Conservation (phyloP, 35 echinoderm and acorn worm species). For the Holothuria glaberrima region DNA sequence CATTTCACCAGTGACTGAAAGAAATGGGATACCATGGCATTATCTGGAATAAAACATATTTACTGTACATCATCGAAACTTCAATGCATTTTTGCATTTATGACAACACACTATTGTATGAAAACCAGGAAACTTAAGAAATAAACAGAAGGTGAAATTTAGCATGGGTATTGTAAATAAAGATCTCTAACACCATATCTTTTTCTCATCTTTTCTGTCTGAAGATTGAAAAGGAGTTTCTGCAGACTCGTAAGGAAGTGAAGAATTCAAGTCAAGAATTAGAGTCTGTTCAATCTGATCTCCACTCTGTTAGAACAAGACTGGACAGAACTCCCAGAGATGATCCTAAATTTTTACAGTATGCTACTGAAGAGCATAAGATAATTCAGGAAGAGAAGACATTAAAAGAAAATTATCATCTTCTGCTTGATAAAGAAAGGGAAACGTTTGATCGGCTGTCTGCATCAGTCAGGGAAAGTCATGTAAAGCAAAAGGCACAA, state of each 20-base stretch:
- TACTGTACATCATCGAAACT: too few species aligned
- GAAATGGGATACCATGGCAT: too few species aligned
- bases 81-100: too few species aligned
- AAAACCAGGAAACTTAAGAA: too few species aligned
- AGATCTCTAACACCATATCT: too few species aligned
- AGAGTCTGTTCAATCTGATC: constrained; percentile 67
- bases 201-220: neutral
- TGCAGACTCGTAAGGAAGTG: constrained; percentile 65
- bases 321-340: constrained; percentile 89
- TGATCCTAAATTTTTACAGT: constrained; percentile 87
- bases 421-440: constrained; percentile 70
- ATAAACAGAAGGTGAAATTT: too few species aligned
- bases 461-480: constrained; percentile 76
- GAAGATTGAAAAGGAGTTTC: constrained; percentile 80
- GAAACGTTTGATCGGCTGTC: constrained; percentile 70
- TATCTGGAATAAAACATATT: too few species aligned
- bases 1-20: too few species aligned
- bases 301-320: constrained; percentile 74
- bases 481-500: constrained; percentile 84
- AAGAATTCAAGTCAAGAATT: constrained; percentile 71
- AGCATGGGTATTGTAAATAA: too few species aligned
- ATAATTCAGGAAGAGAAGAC: constrained; percentile 78
- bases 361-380: constrained; percentile 93
- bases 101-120: too few species aligned
- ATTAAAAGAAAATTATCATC: constrained; percentile 61